A percentile compares a stretch with the other conserved stretches of the same genome.
Evolutionary conservation across 2,888 invertebrate genomes (phyloP).

Genomic region (Sericinus montela): DNA sequence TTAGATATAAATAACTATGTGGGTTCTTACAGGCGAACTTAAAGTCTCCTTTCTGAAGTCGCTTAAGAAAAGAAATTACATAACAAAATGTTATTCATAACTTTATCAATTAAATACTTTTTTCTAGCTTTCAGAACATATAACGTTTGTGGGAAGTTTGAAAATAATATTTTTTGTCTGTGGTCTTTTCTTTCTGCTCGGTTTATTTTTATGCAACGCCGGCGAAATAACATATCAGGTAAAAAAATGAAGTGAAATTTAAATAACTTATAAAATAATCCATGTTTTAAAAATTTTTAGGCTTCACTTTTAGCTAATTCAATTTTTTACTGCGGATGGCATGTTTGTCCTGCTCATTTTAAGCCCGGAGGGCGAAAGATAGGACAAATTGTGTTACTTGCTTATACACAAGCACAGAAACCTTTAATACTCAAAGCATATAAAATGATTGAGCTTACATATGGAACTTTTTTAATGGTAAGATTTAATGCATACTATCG

Average conservation of each 20-base stretch:
- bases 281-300: conserved; percentile 29
- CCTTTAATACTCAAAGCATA: conserved; percentile 70
- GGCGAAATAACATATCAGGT: conserved; percentile 72
- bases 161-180: conserved; percentile 58
- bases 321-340: conserved; percentile 69
- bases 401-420: conserved; percentile 53
- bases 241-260: neutral
- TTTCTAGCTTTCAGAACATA: conserved; percentile 52
- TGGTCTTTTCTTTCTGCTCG: conserved; percentile 58
- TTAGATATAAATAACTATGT: too few relatives aligned
- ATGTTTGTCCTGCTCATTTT: conserved; percentile 34
- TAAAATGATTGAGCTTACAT: conserved; percentile 63
- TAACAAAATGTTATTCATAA: too few relatives aligned
- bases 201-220: conserved; percentile 63
- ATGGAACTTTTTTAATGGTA: conserved; percentile 57
- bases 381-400: conserved; percentile 45
- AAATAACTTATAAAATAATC: too few relatives aligned
- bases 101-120: neutral
- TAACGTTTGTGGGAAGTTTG: conserved; percentile 46
- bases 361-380: conserved; percentile 36
- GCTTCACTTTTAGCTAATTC: conserved; percentile 56
- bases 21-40: too few relatives aligned
- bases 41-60: too few relatives aligned
- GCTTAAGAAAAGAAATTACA: too few relatives aligned
- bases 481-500: conserved; percentile 4